These are phyloP conservation scores for Macroglossus sobrinus DNA, from an alignment of 2,113 vertebrate species.

Conservation along the genomic window DNA sequence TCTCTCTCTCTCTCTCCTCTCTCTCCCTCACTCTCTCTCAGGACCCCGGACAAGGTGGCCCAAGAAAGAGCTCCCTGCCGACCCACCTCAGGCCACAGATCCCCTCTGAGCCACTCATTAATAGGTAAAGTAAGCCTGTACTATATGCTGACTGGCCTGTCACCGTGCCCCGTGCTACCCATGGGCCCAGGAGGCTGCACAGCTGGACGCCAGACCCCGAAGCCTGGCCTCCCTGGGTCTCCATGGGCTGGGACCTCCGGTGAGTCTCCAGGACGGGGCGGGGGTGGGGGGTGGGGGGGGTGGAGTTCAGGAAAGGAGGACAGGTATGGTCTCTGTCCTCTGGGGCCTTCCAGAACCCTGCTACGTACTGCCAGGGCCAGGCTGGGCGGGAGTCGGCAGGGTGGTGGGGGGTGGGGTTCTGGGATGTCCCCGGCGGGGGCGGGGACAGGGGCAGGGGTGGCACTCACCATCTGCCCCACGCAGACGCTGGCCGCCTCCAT, in stretches of 20 bases:
- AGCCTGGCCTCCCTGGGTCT: no score
- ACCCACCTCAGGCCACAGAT: neutral
- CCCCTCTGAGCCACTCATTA: neutral
- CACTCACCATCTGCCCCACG: conserved; percentile 91
- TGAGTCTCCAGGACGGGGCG: neutral
- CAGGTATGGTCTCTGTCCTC: accelerated
- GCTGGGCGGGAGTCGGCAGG: accelerated
- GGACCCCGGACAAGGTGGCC: neutral
- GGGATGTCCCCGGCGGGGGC: accelerated
- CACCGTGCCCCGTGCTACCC: no score
- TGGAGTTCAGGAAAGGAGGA: neutral
- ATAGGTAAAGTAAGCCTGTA: accelerated
- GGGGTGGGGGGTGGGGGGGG: no score
- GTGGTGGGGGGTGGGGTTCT: neutral
- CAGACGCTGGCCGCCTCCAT: conserved; percentile 95
- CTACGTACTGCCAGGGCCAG: accelerated
- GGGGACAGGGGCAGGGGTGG: no score
- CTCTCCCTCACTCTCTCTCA: no score
- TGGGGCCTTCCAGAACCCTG: neutral
- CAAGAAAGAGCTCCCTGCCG: neutral
- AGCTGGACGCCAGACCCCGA: no score
- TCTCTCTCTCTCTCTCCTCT: no score
- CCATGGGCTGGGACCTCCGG: neutral
- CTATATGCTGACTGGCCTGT: accelerated
- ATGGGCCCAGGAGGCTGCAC: no score